Evolutionary conservation across 2,888 invertebrate species (phyloP), one percentile per base, ranked within the genome.

Genomic region (Agonopterix heracliana): DNA sequence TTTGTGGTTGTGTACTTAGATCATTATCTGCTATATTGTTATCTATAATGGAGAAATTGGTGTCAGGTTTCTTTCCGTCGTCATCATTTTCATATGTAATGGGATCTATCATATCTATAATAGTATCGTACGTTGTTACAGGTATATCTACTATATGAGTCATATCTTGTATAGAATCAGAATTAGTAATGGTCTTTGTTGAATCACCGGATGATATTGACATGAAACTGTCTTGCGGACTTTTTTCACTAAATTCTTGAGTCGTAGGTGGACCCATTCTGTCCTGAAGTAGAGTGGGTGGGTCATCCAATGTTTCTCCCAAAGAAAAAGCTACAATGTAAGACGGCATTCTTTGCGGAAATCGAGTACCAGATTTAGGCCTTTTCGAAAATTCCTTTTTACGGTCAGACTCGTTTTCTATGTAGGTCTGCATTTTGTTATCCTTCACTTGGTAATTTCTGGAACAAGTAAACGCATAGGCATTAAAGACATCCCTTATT

Each of bases 291-390:
- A 11, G 3, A 38, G 60, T 66, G 8, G 50, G 45, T 1, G 64
- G 49, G 35, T 73, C 66, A 49, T 72, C 69, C 36, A 61, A 61
- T n/a, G 63, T 64, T 52, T 71, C 69, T 41, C 68, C 64, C 5
- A 67, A 48, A 12, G 74, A 56, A 56, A 68, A 73, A 2, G 67
- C 68, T 1, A 77, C 71, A 0, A 71, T 58, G 51, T 61, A 74
- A 1, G 67, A 60, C 3, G 69, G 57, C 14, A 53, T 48, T 41
- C 45, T 56, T 52, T 60, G 64, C 4, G 62, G 60, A 52, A 50
- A 64, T 40, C 43, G 50, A 4, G 56, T 58, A 12, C 47, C 44
- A 13, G 64, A 63, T 43, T 60, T 64, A 44, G 47, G n/a, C 49
- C 26, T 55, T 53, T 50, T 59, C 7, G 26, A 34, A 8, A 3